Conservation (phyloP, 1,140 invertebrate genomes). For the Helicoverpa armigera region DNA sequence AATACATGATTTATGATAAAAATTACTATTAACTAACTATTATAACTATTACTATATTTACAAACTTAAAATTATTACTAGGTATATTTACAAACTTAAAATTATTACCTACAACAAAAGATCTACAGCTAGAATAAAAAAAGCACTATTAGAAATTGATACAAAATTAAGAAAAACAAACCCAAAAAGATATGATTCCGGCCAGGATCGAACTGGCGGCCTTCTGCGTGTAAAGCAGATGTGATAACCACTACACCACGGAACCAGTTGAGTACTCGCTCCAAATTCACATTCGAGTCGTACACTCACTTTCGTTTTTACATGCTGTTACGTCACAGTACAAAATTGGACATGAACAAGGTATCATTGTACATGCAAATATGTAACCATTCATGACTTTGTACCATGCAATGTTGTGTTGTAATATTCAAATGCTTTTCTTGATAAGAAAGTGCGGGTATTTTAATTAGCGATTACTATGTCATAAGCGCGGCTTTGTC, state of each 20-base stretch:
- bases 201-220: constrained; percentile 45
- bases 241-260: constrained; percentile 71
- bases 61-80: too few relatives aligned
- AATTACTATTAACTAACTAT: too few relatives aligned
- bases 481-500: too few relatives aligned
- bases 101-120: too few relatives aligned
- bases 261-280: constrained; percentile 52
- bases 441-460: constrained; percentile 16
- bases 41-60: too few relatives aligned
- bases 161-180: neutral
- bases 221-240: constrained; percentile 54
- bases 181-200: constrained; percentile 43
- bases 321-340: neutral
- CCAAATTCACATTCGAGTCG: neutral
- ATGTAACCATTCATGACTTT: neutral
- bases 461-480: neutral
- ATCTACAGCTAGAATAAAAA: too few relatives aligned
- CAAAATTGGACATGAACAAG: neutral
- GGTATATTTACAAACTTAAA: too few relatives aligned
- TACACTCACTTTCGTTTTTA: constrained; percentile 22
- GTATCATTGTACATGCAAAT: neutral
- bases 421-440: constrained; percentile 4
- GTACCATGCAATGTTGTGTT: neutral
- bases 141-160: too few relatives aligned
- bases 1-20: too few relatives aligned